A percentile compares a stretch with the other conserved stretches of the same genome.
phyloP scores from a whole-genome alignment of 2,797 vertebrate species.

The Pantherophis alleghaniensis region DNA sequence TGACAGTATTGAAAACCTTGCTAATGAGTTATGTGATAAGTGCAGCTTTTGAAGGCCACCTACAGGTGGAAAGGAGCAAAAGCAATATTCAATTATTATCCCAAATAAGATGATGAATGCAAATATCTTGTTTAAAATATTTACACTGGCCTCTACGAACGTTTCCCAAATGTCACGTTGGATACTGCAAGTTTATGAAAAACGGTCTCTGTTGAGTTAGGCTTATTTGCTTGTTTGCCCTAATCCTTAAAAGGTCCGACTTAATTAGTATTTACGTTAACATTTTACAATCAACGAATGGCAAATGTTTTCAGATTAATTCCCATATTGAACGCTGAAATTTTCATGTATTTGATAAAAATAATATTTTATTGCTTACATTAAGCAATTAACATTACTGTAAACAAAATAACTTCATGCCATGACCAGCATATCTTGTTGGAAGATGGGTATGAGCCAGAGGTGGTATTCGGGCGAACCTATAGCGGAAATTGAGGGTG shows the following conservation, averaged over 20 bases:
- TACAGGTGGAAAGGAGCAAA: constrained; percentile 75
- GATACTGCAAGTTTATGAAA: background rate
- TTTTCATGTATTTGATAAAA: constrained; percentile 16
- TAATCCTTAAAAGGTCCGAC: constrained; percentile 23
- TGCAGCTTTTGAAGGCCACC: constrained; percentile 78
- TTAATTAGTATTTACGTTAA: background rate
- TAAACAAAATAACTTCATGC: constrained; percentile 4
- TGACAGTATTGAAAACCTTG: constrained; percentile 77
- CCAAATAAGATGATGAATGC: constrained; percentile 25
- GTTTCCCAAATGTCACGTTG: constrained; percentile 28
- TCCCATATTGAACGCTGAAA: constrained; percentile 30
- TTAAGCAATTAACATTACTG: constrained; percentile 26
- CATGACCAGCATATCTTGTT: constrained; percentile 2
- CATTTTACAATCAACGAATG: background rate
- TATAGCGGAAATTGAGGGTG: too few relatives aligned
- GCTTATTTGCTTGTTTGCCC: constrained; percentile 29
- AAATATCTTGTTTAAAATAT: constrained; percentile 23
- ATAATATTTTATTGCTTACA: background rate
- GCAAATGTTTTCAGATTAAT: constrained; percentile 32
- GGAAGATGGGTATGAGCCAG: constrained; percentile 22
- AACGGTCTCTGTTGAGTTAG: background rate
- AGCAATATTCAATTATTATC: constrained; percentile 51
- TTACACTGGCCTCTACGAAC: background rate
- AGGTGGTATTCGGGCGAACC: too few relatives aligned
- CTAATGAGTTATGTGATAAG: constrained; percentile 74